Evolutionary conservation across 2,888 invertebrate genomes (phyloP).

Genomic region (Nycteola revayana): DNA sequence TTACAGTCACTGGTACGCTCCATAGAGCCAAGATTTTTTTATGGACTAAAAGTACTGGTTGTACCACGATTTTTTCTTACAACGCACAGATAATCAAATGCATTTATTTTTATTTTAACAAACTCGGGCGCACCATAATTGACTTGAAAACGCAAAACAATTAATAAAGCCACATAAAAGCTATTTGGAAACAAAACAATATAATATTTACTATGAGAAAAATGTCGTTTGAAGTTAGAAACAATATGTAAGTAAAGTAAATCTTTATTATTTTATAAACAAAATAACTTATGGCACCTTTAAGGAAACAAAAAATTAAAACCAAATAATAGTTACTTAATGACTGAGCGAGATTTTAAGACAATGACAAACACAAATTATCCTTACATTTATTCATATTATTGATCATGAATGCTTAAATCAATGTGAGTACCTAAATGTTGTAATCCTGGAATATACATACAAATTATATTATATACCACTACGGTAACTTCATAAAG

Average conservation of each 20-base stretch:
- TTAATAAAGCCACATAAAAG: constrained; percentile 30
- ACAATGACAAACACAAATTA: too few relatives aligned
- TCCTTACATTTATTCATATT: too few relatives aligned
- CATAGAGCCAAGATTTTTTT: not conserved
- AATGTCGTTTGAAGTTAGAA: not conserved
- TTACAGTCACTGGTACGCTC: too few relatives aligned
- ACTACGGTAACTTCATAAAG: constrained; percentile 34
- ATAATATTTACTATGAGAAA: constrained; percentile 1
- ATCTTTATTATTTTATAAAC: constrained; percentile 11
- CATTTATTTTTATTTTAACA: constrained; percentile 40
- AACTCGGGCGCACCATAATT: constrained; percentile 75
- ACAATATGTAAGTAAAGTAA: not conserved
- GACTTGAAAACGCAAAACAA: constrained; percentile 60
- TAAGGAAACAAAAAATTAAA: constrained; percentile 16
- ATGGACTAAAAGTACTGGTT: not conserved
- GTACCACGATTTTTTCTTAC: constrained; percentile 30
- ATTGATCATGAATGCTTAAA: too few relatives aligned
- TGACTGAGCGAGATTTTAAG: too few relatives aligned
- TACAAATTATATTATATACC: too few relatives aligned
- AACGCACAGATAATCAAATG: constrained; percentile 38
- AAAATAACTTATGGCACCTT: constrained; percentile 36
- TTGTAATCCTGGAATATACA: too few relatives aligned
- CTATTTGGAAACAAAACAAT: constrained; percentile 24
- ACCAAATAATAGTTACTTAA: too few relatives aligned
- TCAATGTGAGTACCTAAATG: too few relatives aligned